These are phyloP conservation scores for Drosophila dives DNA, from an alignment of 2,888 invertebrate species.

Conservation along the genomic window DNA sequence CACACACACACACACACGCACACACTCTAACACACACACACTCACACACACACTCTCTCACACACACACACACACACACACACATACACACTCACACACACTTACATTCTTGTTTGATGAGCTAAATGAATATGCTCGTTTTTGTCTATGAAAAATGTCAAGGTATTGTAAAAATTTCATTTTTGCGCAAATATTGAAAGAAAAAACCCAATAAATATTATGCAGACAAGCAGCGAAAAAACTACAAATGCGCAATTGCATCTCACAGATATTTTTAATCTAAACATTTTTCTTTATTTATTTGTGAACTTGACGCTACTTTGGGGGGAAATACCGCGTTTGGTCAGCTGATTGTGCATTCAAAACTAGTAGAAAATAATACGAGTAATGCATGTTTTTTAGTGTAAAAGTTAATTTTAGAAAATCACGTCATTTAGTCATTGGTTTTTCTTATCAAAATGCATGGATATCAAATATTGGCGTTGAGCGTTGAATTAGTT, in stretches of 20 bases:
- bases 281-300: constrained; percentile 2
- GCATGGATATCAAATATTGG: background rate
- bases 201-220: constrained; percentile 13
- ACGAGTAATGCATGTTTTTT: background rate
- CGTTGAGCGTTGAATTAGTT: background rate
- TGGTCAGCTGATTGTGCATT: background rate
- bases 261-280: background rate
- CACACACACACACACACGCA: constrained; percentile 23
- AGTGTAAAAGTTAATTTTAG: background rate
- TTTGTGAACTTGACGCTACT: background rate
- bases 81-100: too few species aligned
- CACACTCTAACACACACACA: too few species aligned
- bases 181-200: constrained; percentile 11
- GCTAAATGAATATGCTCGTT: constrained; percentile 79
- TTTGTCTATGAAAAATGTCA: constrained; percentile 81
- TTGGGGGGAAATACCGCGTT: background rate
- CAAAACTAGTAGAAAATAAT: background rate
- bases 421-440: background rate
- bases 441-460: background rate
- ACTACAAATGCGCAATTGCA: constrained; percentile 6
- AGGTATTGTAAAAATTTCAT: constrained; percentile 69
- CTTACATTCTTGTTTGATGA: constrained; percentile 55
- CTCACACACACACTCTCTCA: too few species aligned
- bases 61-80: too few species aligned
- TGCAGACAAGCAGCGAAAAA: constrained; percentile 1